A percentile compares a stretch with the other conserved stretches of the same genome.
These are phyloP conservation scores for Laupala kohalensis DNA, from an alignment of 1,140 invertebrate genomes.

Conservation along the genomic window DNA sequence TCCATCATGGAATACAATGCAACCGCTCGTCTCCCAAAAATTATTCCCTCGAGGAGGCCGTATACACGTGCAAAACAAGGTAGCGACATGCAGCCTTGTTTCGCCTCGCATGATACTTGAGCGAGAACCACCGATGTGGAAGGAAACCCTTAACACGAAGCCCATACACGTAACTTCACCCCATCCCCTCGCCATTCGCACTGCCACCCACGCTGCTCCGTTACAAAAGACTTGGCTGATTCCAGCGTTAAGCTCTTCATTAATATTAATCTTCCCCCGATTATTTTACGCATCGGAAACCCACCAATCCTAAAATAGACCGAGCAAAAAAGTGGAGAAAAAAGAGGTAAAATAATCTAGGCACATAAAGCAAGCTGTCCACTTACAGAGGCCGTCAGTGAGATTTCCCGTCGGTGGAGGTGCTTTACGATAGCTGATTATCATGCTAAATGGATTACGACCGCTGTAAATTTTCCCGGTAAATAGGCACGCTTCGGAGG, in stretches of 20 bases:
- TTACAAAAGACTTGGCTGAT: not conserved
- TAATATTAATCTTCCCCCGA: not conserved
- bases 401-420: too few species aligned
- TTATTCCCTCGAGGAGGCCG: too few species aligned
- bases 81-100: not conserved
- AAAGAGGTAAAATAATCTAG: not conserved
- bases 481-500: not conserved
- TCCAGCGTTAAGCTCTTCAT: not conserved
- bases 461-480: not conserved
- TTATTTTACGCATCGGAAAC: not conserved
- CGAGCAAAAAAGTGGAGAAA: not conserved
- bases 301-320: too few species aligned
- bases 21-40: too few species aligned
- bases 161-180: too few species aligned
- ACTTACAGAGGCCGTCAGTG: not conserved
- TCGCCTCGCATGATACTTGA: not conserved
- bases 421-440: not conserved
- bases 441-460: not conserved
- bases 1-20: too few species aligned
- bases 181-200: not conserved
- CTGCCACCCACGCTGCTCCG: too few species aligned
- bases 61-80: too few species aligned
- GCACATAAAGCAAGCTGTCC: not conserved
- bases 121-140: not conserved
- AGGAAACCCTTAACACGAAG: not conserved